Conservation (phyloP, 2,113 vertebrate species). For the Pluvialis apricaria region DNA sequence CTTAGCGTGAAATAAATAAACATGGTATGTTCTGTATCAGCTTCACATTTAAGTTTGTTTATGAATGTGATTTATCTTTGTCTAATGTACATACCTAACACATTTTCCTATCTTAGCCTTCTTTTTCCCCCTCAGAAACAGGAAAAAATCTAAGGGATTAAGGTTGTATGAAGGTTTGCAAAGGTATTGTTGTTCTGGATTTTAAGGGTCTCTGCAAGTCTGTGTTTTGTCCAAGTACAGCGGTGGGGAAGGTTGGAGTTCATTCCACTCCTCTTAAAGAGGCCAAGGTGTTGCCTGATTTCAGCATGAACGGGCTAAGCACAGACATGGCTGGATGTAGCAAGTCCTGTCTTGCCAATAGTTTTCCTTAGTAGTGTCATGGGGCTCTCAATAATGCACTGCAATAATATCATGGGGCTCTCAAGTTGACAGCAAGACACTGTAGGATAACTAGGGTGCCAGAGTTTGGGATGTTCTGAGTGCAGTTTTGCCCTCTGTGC, state of each 20-base stretch:
- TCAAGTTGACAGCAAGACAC: neutral
- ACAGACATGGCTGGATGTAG: neutral
- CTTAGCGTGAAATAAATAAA: neutral
- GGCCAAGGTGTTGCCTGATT: neutral
- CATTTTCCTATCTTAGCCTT: neutral
- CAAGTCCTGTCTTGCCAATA: neutral
- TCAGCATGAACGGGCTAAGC: neutral
- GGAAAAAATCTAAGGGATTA: neutral
- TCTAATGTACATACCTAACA: neutral
- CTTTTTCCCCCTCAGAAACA: rapidly evolving
- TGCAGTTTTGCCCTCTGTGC: neutral
- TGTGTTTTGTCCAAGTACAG: neutral
- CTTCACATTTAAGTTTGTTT: neutral
- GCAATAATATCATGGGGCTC: neutral
- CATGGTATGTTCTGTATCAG: neutral
- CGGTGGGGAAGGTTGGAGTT: neutral
- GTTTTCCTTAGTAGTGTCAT: neutral
- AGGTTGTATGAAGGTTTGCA: neutral
- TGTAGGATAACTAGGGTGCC: too few relatives aligned
- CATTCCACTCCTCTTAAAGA: neutral
- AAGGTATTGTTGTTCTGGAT: neutral
- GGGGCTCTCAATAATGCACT: neutral
- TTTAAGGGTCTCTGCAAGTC: neutral
- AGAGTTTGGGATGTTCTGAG: neutral
- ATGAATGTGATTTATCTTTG: neutral